Evolutionary conservation across 2,797 vertebrate species (phyloP).

Genomic region (Platyrinchus mystaceus): DNA sequence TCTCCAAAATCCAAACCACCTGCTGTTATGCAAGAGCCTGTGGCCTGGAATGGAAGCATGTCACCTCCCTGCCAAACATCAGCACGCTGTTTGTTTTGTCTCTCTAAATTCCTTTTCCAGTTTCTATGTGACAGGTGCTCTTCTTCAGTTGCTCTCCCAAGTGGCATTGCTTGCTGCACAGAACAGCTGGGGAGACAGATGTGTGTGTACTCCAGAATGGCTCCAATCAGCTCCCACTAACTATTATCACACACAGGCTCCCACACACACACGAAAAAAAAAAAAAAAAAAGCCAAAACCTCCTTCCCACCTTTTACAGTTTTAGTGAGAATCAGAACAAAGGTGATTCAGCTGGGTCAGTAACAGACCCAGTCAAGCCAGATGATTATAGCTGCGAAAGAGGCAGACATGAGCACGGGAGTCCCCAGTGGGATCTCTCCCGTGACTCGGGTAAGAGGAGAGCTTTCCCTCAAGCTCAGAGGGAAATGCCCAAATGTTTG

Average conservation of each 20-base stretch:
- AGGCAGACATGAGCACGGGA: accelerated
- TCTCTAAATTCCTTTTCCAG: neutral
- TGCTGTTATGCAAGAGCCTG: neutral
- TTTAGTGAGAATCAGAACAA: neutral
- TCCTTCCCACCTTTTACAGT: neutral
- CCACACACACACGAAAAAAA: too few species aligned
- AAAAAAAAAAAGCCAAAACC: neutral
- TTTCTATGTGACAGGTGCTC: neutral
- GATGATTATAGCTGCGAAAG: neutral
- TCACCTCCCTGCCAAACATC: neutral
- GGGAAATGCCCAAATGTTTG: neutral
- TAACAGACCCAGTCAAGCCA: neutral
- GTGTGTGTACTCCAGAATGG: neutral
- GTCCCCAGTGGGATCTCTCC: neutral
- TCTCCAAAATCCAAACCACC: neutral
- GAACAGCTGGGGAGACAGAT: neutral
- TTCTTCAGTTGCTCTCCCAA: neutral
- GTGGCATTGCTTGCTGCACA: accelerated
- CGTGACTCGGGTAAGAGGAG: neutral
- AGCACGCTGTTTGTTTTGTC: neutral
- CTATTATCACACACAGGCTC: too few species aligned
- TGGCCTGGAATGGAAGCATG: neutral
- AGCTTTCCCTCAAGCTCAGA: neutral
- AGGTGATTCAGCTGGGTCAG: neutral
- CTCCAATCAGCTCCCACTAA: accelerated